Base-by-base conservation (phyloP, 2,888 invertebrate species). In the Agapostemon virescens region DNA sequence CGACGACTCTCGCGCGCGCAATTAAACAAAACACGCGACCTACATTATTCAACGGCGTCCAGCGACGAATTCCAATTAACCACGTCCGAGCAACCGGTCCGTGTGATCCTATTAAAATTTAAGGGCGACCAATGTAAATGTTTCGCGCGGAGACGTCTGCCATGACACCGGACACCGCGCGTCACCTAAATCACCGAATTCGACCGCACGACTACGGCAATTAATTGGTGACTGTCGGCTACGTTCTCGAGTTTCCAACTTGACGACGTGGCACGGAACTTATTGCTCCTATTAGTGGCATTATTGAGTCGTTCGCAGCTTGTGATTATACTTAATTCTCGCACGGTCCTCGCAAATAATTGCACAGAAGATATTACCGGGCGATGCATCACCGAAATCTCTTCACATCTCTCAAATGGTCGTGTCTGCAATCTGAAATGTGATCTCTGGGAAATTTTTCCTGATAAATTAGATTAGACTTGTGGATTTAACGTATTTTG, bases 151-250 rank as follows among this genome's bases (percentile, higher is more conserved):
- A 69, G 72, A 79, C 72, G 68, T 68, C 63, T 63, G 58, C 66
- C 42, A 2, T 11, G 69, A 61, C 15, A 52, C 30, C 68, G 33
- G 66, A 30, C 49, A n/a, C n/a, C 63, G 80, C 63, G 80, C 20
- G 72, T 79, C 72, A 79, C 68, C 72, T 79, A 79, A 79, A 79
- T 79, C 80, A 79, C 80, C 33, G 64, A 63, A 68, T 64, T 36
- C 79, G 63, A 79, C 68, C 79, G 63, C 73, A 45, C 45, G 23
- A 58, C 20, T 45, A 52, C 45, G 61, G 36, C 79, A 64, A 79
- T 79, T 79, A 79, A 79, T 79, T 23, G 55, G 55, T 26, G 55
- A 26, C 55, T 55, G 55, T 55, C 55, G 17, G 49, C n/a, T 26
- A 26, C 26, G 26, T 30, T 15, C 55, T 26, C 55, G 55, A 55